These are phyloP conservation scores for Loxodonta africana DNA, from an alignment of 2,113 vertebrate species.

Conservation along the genomic window DNA sequence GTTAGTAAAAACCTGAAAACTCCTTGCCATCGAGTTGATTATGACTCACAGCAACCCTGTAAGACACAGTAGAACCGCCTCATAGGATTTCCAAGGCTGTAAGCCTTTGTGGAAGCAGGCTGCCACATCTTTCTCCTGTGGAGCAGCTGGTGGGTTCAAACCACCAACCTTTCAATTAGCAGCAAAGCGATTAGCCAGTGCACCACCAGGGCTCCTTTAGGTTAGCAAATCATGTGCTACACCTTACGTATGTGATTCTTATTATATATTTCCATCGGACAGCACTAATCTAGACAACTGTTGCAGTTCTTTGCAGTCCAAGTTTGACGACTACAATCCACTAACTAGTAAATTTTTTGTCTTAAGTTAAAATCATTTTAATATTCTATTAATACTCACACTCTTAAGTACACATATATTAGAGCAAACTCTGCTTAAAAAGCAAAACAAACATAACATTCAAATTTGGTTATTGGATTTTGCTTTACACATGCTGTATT, in stretches of 20 bases:
- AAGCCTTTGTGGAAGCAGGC: no score
- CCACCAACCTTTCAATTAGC: no score
- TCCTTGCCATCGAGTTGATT: no score
- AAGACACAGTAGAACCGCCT: no score
- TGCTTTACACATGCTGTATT: neutral
- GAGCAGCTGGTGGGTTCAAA: no score
- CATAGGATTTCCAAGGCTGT: no score
- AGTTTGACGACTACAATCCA: neutral
- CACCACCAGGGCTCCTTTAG: no score
- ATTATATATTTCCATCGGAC: neutral
- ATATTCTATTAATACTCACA: constrained; percentile 10
- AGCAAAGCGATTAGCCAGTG: no score
- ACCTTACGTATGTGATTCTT: neutral
- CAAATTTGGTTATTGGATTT: constrained; percentile 27
- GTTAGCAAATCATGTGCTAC: neutral
- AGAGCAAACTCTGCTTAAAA: constrained; percentile 26
- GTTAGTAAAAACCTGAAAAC: no score
- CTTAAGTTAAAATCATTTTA: constrained; percentile 56
- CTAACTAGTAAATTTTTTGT: neutral
- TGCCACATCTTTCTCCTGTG: no score
- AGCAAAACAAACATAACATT: constrained; percentile 8
- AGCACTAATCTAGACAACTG: neutral
- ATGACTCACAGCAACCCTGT: no score
- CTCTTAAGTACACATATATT: constrained; percentile 1
- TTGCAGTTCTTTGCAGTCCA: neutral